Evolutionary conservation across 1,140 invertebrate species (phyloP), one percentile per base, ranked within the genome.

Genomic region (Zaprionus ghesquierei): DNA sequence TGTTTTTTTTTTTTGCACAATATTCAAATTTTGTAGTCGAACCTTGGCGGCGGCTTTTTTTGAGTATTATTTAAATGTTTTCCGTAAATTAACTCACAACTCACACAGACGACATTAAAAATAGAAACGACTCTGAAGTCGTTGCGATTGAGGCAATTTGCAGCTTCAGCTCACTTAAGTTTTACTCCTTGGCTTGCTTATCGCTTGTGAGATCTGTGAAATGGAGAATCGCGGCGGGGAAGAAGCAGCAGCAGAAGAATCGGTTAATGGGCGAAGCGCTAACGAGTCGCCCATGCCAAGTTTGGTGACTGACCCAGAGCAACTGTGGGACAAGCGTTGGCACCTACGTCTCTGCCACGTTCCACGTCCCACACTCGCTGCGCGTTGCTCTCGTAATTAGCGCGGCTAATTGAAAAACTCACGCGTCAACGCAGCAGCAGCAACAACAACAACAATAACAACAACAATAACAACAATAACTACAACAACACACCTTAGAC

Each of bases 401-500:
- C 76, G 74, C 63, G 66, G 71, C 66, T 79, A 86, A 86, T 86
- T 79, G 80, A 81, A 56, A 78, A 75, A 60, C 58, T 66, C 68
- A 75, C 71, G 70, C 75, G 66, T 75, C 64, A 63, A 20, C 10
- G 27, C n/a, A 5, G n/a, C 35, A 46, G 38, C 49, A 22, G 18
- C 41, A 3, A 6, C 31, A 20, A 22, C 35, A 66, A n/a, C 27
- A 25, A 31, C 27, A 29, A 31, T 4, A 41, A 31, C 61, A 41
- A 29, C 23, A 20, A 33, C 27, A 27, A 6, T 29, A n/a, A 41
- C 6, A 41, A 41, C 35, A 41, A 13, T 41, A n/a, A n/a, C 41
- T 22, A 1, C 10, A n/a, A n/a, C 1, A 18, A 20, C 41, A 46
- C 41, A 46, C 41, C 41, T 46, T 22, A 46, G 35, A 15, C n/a